Evolutionary conservation across 2,113 vertebrate genomes (phyloP).

Genomic region (Ondatra zibethicus): DNA sequence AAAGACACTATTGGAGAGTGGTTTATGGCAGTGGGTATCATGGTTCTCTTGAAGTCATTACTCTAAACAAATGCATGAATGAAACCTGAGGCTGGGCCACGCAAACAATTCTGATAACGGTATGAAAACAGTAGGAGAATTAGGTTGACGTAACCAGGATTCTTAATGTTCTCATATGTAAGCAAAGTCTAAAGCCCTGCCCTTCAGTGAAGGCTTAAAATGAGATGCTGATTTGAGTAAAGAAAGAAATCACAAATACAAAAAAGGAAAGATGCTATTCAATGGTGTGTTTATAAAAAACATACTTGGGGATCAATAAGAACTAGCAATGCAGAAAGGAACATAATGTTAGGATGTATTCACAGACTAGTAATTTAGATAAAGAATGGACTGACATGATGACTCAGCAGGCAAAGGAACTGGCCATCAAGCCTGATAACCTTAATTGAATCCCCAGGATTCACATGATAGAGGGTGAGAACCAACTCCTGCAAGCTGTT

Average conservation of each 20-base stretch:
- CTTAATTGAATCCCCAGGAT: not conserved
- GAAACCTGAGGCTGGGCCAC: not conserved
- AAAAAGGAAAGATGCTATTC: not conserved
- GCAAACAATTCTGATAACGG: not conserved
- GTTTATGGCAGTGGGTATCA: not conserved
- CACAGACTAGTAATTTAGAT: not conserved
- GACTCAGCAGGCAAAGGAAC: not conserved
- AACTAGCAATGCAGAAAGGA: not conserved
- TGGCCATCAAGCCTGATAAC: not conserved
- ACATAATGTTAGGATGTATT: not conserved
- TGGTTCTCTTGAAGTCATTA: not conserved
- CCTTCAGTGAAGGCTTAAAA: not conserved
- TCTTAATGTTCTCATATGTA: not conserved
- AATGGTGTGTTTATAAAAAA: not conserved
- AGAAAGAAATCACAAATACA: not conserved
- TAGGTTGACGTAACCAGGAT: not conserved
- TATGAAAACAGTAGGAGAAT: not conserved
- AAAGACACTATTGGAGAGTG: not conserved
- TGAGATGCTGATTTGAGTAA: not conserved
- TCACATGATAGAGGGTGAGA: not conserved
- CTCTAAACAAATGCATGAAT: not conserved
- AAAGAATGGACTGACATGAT: not conserved
- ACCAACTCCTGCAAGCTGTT: not conserved
- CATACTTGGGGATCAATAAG: not conserved
- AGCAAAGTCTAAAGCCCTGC: not conserved